A percentile compares a stretch with the other conserved stretches of the same genome.
Evolutionary conservation across 2,113 vertebrate species (phyloP).

Genomic region (Cavia porcellus): DNA sequence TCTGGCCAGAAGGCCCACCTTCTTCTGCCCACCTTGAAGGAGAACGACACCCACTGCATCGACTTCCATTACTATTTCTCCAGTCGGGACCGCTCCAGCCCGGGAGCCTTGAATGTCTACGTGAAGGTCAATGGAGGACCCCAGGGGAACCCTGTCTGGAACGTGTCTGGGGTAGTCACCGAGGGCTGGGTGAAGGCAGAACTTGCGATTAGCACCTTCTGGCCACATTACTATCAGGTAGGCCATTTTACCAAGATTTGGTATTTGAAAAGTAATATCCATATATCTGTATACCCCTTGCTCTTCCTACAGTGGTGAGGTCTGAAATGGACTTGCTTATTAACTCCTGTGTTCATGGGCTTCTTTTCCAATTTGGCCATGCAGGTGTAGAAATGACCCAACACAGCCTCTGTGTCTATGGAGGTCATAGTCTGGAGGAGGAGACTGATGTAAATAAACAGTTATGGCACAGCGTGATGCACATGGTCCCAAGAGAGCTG

Average conservation of each 20-base stretch:
- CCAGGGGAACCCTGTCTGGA: constrained; percentile 98
- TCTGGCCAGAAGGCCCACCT: constrained; percentile 98
- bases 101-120: constrained; percentile 95
- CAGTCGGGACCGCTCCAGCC: constrained; percentile 94
- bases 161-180: constrained; percentile 93
- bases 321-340: not conserved
- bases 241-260: not conserved
- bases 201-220: constrained; percentile 98
- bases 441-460: not conserved
- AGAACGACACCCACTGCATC: constrained; percentile 98
- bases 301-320: not conserved
- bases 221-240: constrained; percentile 99
- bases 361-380: not conserved
- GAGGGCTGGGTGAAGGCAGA: constrained; percentile 98
- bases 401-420: not conserved
- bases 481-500: not conserved
- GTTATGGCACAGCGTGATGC: not conserved
- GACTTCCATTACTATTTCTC: constrained; percentile 98
- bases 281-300: not conserved
- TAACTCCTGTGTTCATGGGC: fast-evolving
- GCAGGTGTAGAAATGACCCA: not conserved
- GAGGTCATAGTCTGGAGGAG: not conserved
- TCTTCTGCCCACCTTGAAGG: constrained; percentile 95
- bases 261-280: not conserved
- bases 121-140: constrained; percentile 97